Percentiles rank a stretch among this genome's conserved stretches.
These are phyloP conservation scores for Coelopa pilipes DNA, from an alignment of 2,888 invertebrate species.

Conservation along the genomic window DNA sequence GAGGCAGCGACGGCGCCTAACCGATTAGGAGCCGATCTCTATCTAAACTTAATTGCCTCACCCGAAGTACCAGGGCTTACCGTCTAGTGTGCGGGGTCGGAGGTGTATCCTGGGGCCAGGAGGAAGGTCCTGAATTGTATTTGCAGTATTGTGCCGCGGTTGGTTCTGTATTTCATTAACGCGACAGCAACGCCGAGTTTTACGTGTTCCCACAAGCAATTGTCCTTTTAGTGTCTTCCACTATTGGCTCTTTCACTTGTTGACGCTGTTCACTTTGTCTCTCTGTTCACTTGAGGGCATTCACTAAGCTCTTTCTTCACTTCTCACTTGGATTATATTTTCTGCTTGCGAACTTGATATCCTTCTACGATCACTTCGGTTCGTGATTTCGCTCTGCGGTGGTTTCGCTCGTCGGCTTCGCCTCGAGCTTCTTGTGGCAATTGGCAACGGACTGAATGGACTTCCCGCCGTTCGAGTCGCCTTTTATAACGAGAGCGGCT, in stretches of 20 bases:
- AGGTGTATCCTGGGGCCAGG: constrained; percentile 39
- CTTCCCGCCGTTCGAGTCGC: not conserved
- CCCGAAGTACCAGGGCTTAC: not conserved
- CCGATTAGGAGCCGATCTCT: not conserved
- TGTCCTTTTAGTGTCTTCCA: constrained; percentile 5
- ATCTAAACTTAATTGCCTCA: not conserved
- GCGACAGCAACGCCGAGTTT: constrained; percentile 47
- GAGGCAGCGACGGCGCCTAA: no score
- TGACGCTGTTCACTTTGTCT: not conserved
- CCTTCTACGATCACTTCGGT: not conserved
- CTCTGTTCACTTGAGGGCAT: not conserved
- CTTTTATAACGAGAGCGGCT: constrained; percentile 2
- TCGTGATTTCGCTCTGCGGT: not conserved
- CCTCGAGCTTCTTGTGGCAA: not conserved
- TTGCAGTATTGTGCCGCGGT: constrained; percentile 65
- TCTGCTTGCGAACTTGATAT: not conserved
- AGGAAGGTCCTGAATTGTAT: constrained; percentile 67
- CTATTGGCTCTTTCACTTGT: not conserved
- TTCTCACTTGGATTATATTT: constrained; percentile 8
- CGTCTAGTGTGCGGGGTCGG: not conserved
- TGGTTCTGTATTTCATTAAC: constrained; percentile 68
- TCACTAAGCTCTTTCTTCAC: not conserved
- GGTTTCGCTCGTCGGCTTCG: no score
- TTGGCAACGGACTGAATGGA: not conserved
- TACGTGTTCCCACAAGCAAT: constrained; percentile 14